Evolutionary conservation across 2,797 vertebrate genomes (phyloP), one percentile per base, ranked within the genome.

Genomic region (Merluccius polli): DNA sequence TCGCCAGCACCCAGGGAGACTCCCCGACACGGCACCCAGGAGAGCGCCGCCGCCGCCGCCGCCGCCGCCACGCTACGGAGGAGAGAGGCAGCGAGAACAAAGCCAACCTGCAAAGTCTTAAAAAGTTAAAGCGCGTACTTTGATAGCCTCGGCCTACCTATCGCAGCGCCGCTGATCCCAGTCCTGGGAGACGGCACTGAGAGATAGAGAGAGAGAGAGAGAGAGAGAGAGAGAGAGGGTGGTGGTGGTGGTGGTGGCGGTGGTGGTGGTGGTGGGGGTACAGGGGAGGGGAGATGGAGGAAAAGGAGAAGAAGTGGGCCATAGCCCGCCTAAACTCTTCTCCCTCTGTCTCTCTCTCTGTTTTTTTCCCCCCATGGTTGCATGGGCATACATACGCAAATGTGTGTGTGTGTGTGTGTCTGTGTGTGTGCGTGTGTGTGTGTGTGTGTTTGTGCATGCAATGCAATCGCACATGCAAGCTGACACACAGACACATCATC

Each of bases 81-180:
- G 52, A 91, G 83, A 90, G 89, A 88, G 86, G 82, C 84, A 88
- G 90, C 83, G 82, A 93, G 91, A 93, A 93, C 93, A 94, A 92
- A 93, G 91, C 88, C 87, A 93, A 91, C 92, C 91, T 93, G 91
- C 86, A 91, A 94, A 93, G 92, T 93, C 90, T 91, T 90, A 89
- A 93, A 93, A 94, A 93, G 92, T 94, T 92, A 92, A 94, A 93
- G 90, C 90, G 77, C 87, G 86, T 90, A 91, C 92, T 94, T 93
- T 93, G 92, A 93, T 93, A 92, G 93, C 90, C 92, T 85, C 87
- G 82, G 88, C 91, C 92, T 93, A 92, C 92, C 92, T 93, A 92
- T 89, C 89, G 89, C 88, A 81, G 88, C 88, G 77, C 86, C 80
- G 85, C 87, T 90, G 92, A 93, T 90, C 91, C 88, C 77, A 92